These are phyloP conservation scores for Chouioia cunea DNA, from an alignment of 2,888 invertebrate species.

Conservation along the genomic window DNA sequence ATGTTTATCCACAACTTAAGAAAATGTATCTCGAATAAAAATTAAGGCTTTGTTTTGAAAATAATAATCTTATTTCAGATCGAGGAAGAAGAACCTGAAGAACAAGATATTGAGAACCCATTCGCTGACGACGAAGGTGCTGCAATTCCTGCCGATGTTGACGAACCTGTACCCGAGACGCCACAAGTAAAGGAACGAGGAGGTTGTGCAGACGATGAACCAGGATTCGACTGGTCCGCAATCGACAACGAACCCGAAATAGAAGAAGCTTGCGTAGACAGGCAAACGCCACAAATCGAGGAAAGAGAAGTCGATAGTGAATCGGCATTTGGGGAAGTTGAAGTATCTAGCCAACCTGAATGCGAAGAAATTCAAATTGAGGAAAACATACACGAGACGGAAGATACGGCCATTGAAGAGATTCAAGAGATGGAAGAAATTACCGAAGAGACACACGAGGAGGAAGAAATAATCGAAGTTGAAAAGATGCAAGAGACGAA, in stretches of 20 bases:
- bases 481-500: constrained; percentile 50
- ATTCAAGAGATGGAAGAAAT: constrained; percentile 10
- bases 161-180: constrained; percentile 44
- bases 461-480: constrained; percentile 22
- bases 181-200: constrained; percentile 20
- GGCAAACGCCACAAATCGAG: constrained; percentile 34
- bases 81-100: constrained; percentile 47
- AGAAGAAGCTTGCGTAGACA: constrained; percentile 43
- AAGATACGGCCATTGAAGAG: not conserved
- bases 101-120: constrained; percentile 37
- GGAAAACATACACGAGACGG: constrained; percentile 6
- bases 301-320: constrained; percentile 18
- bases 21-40: too few species aligned
- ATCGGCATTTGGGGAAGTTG: constrained; percentile 52
- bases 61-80: constrained; percentile 16
- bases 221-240: constrained; percentile 49
- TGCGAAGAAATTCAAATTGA: constrained; percentile 53
- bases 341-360: constrained; percentile 51
- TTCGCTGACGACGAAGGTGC: constrained; percentile 37
- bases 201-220: constrained; percentile 44
- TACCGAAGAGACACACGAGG: constrained; percentile 33
- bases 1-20: too few species aligned
- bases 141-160: constrained; percentile 26
- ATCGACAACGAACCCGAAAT: constrained; percentile 39
- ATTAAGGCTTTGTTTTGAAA: too few species aligned